Conservation (phyloP, 2,797 vertebrate genomes). For the Furcifer pardalis region DNA sequence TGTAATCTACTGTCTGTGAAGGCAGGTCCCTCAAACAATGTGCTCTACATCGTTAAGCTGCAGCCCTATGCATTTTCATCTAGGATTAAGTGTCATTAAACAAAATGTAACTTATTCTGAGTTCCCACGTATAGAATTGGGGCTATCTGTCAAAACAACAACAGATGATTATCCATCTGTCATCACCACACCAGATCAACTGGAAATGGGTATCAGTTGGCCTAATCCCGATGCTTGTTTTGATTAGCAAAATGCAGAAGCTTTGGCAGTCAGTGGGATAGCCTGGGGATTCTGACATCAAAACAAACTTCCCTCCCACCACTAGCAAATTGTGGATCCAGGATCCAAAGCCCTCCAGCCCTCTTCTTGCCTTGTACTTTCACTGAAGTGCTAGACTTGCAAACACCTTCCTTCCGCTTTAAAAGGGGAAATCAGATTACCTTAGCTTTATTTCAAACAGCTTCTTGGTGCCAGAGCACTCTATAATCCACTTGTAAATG, state of each 20-base stretch:
- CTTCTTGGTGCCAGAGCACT: not conserved
- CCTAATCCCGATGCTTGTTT: not conserved
- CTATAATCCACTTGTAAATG: not conserved
- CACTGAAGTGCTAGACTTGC: not conserved
- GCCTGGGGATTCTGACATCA: not conserved
- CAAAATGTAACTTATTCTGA: not conserved
- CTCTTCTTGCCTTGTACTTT: not conserved
- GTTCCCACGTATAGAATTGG: not conserved
- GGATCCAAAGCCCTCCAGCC: not conserved
- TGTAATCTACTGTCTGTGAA: not conserved
- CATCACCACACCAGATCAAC: not conserved
- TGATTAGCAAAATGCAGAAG: not conserved
- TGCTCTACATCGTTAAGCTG: not conserved
- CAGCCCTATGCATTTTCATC: not conserved
- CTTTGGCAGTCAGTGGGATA: no score
- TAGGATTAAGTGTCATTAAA: not conserved
- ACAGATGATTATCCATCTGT: not conserved
- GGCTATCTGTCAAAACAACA: not conserved
- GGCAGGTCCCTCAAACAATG: not conserved
- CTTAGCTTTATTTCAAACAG: not conserved
- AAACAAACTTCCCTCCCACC: not conserved
- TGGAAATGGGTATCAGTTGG: not conserved
- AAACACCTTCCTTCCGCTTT: not conserved
- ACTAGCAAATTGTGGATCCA: not conserved
- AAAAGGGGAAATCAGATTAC: constrained; percentile 13